Evolutionary conservation across 2,113 vertebrate species (phyloP).

Genomic region (Rattus norvegicus): GRCr8 NC_086020.1:120195001-120195500

Average conservation of each 20-base stretch:
- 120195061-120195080: slow-evolving; percentile 74
- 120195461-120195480: neutral
- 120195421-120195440: slow-evolving; percentile 61
- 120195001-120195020: slow-evolving; percentile 51
- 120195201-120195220: slow-evolving; percentile 83
- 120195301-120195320: slow-evolving; percentile 74
- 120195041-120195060: slow-evolving; percentile 53
- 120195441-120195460: slow-evolving; percentile 37
- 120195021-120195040: neutral
- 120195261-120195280: slow-evolving; percentile 84
- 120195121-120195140: slow-evolving; percentile 76
- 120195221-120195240: slow-evolving; percentile 83
- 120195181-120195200: slow-evolving; percentile 80
- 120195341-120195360: slow-evolving; percentile 81
- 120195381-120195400: slow-evolving; percentile 76
- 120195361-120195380: slow-evolving; percentile 76
- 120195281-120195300: slow-evolving; percentile 77
- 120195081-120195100: slow-evolving; percentile 75
- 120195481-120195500: slow-evolving; percentile 39
- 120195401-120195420: slow-evolving; percentile 66
- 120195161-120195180: slow-evolving; percentile 82
- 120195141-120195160: slow-evolving; percentile 82
- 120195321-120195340: slow-evolving; percentile 78
- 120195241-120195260: slow-evolving; percentile 82
- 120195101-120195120: slow-evolving; percentile 76